A percentile compares a stretch with the other conserved stretches of the same genome.
phyloP scores from a whole-genome alignment of 2,888 invertebrate species.

The Drosophila prolongata region DNA sequence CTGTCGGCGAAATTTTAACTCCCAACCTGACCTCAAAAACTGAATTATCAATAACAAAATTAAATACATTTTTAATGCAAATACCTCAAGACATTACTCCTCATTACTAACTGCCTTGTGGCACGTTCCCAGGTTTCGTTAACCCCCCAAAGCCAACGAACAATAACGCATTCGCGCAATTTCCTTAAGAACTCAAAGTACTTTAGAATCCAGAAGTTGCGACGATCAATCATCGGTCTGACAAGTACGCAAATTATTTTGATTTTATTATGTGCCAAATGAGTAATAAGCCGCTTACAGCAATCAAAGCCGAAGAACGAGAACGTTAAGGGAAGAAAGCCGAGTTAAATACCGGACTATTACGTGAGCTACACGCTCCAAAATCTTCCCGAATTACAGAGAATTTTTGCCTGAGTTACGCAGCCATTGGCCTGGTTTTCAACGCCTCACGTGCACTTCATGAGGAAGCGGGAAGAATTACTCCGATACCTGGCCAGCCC shows the following conservation, averaged over 20 bases:
- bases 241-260: constrained; percentile 49
- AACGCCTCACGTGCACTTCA: constrained; percentile 39
- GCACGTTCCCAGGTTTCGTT: constrained; percentile 53
- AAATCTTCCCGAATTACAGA: constrained; percentile 46
- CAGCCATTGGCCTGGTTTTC: constrained; percentile 52
- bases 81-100: neutral
- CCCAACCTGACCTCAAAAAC: constrained; percentile 50
- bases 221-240: constrained; percentile 61
- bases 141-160: constrained; percentile 26
- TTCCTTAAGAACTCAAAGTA: constrained; percentile 32
- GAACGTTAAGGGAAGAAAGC: constrained; percentile 8
- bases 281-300: constrained; percentile 48
- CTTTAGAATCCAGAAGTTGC: constrained; percentile 15
- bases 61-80: constrained; percentile 16
- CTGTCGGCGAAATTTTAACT: constrained; percentile 38
- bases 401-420: constrained; percentile 14
- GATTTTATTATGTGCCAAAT: constrained; percentile 41
- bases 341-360: constrained; percentile 65
- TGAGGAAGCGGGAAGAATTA: constrained; percentile 29
- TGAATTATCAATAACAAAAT: constrained; percentile 24
- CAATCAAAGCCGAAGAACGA: constrained; percentile 16
- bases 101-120: constrained; percentile 3
- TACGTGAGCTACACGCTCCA: constrained; percentile 72
- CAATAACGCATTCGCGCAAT: constrained; percentile 40
- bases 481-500: constrained; percentile 8